phyloP scores from a whole-genome alignment of 2,888 invertebrate genomes.

The Drosophila subsilvestris region DNA sequence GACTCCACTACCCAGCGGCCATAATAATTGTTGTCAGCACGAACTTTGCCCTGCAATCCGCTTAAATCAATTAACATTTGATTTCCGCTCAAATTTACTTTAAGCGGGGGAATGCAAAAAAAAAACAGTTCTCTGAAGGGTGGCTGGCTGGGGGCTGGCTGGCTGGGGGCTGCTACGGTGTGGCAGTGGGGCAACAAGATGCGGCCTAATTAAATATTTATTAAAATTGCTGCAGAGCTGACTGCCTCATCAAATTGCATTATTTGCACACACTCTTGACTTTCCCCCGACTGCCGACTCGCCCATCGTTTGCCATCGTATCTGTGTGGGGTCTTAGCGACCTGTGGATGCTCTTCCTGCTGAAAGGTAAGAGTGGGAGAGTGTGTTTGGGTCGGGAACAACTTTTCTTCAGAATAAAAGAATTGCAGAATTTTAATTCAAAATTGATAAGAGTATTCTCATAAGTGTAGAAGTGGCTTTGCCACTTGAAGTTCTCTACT shows the following conservation, averaged over 20 bases:
- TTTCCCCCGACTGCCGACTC: neutral
- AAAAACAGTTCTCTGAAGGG: neutral
- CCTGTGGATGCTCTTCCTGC: neutral
- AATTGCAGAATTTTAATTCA: too few relatives aligned
- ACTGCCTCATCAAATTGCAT: slow-evolving; percentile 21
- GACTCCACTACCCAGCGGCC: neutral
- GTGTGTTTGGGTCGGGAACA: too few relatives aligned
- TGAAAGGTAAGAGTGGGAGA: too few relatives aligned
- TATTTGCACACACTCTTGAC: slow-evolving; percentile 23
- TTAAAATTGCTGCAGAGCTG: slow-evolving; percentile 22
- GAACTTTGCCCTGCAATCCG: slow-evolving; percentile 29
- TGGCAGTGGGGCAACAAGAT: slow-evolving; percentile 3
- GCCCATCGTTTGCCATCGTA: neutral
- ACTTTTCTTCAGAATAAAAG: too few relatives aligned
- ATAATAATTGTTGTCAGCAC: neutral
- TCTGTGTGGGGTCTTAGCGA: neutral
- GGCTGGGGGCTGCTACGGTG: neutral
- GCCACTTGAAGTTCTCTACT: too few relatives aligned
- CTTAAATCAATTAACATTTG: slow-evolving; percentile 53
- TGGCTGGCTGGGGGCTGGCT: neutral
- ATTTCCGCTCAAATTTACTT: slow-evolving; percentile 31
- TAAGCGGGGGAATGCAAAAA: slow-evolving; percentile 15
- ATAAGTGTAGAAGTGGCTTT: too few relatives aligned
- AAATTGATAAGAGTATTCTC: too few relatives aligned
- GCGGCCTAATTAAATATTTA: slow-evolving; percentile 38